Evolutionary conservation across 2,888 invertebrate species (phyloP).

Genomic region (Pyrrhosoma nymphula): DNA sequence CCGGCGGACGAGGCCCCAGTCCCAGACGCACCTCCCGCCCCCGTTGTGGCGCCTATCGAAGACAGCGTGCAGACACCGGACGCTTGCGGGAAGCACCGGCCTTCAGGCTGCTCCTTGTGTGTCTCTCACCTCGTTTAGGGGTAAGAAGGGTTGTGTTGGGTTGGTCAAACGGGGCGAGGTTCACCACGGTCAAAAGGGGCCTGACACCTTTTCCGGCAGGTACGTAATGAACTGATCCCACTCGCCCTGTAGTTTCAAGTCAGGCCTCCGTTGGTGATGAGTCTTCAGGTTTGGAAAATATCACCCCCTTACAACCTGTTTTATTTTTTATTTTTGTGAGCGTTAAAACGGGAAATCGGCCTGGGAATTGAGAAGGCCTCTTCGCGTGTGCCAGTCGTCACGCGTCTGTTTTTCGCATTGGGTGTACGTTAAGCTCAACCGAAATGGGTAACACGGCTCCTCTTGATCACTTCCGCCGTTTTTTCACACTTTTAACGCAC

Average conservation of each 20-base stretch:
- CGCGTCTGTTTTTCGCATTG: background rate
- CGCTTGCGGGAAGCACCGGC: slow-evolving; percentile 26
- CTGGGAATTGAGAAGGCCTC: background rate
- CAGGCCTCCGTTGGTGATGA: too few relatives aligned
- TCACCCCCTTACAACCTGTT: too few relatives aligned
- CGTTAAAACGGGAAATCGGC: background rate
- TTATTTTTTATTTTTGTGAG: too few relatives aligned
- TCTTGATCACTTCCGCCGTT: too few relatives aligned
- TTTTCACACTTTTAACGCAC: too few relatives aligned
- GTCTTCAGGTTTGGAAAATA: too few relatives aligned
- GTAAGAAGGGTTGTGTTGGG: background rate
- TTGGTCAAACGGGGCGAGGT: background rate
- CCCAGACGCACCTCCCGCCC: slow-evolving; percentile 56
- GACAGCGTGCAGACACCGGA: slow-evolving; percentile 58
- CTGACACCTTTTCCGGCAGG: background rate
- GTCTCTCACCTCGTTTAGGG: background rate
- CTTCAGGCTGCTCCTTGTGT: background rate
- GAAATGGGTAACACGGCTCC: background rate
- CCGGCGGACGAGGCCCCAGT: slow-evolving; percentile 69
- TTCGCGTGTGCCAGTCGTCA: too few relatives aligned
- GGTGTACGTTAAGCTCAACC: background rate
- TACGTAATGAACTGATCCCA: background rate
- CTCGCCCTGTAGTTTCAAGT: too few relatives aligned
- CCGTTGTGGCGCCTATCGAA: slow-evolving; percentile 59
- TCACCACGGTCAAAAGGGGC: background rate